A percentile compares a stretch with the other conserved stretches of the same genome.
These are phyloP conservation scores for Phyllopteryx taeniolatus DNA, from an alignment of 2,113 vertebrate genomes.

Conservation along the genomic window DNA sequence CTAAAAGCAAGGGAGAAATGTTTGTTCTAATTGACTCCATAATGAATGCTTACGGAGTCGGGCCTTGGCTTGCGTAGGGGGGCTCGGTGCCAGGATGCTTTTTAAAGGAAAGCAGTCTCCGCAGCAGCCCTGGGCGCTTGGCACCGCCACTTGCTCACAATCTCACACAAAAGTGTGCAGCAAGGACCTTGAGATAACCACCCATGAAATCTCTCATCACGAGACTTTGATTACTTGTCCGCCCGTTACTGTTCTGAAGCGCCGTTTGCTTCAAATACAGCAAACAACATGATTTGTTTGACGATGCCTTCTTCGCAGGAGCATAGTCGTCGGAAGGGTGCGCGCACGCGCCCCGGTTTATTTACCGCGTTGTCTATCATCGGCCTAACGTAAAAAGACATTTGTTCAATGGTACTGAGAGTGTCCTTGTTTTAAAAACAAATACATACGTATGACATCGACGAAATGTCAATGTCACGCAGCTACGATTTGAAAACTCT, in stretches of 20 bases:
- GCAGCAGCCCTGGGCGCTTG: constrained; percentile 72
- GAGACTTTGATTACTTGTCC: constrained; percentile 73
- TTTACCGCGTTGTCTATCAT: constrained; percentile 26
- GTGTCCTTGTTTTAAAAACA: neutral
- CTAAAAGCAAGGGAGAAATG: constrained; percentile 73
- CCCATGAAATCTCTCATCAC: constrained; percentile 75
- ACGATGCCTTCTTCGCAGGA: constrained; percentile 34
- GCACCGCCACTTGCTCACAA: constrained; percentile 66
- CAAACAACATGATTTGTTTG: constrained; percentile 61
- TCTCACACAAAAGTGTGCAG: constrained; percentile 66
- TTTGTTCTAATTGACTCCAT: constrained; percentile 79
- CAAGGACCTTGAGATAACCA: constrained; percentile 74
- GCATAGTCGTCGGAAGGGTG: constrained; percentile 46
- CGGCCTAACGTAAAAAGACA: neutral
- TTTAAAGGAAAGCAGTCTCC: constrained; percentile 67
- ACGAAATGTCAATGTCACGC: neutral
- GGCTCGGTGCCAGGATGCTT: constrained; percentile 72
- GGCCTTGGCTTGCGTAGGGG: constrained; percentile 67
- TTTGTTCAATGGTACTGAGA: neutral
- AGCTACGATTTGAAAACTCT: neutral
- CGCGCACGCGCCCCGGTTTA: constrained; percentile 38
- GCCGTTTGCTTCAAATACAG: constrained; percentile 35
- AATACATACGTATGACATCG: neutral
- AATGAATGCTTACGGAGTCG: constrained; percentile 73
- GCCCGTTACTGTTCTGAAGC: constrained; percentile 73